Conservation (phyloP, 2,888 invertebrate species). For the Drosophila lutescens region DNA sequence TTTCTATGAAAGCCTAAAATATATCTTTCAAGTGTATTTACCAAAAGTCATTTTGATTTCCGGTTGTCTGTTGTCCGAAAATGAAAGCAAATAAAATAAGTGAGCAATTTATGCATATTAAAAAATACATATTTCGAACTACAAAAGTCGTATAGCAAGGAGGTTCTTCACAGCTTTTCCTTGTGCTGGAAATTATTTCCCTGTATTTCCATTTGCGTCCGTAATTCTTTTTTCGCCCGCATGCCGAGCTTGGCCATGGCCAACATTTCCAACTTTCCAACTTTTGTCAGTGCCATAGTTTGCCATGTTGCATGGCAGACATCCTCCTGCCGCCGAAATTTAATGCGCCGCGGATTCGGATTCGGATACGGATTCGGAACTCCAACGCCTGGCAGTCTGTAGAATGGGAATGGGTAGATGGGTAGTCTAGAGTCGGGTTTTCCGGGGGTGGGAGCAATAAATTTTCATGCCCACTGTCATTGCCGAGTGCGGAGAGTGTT, state of each 20-base stretch:
- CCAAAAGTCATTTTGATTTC: background rate
- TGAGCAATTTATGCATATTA: slow-evolving; percentile 72
- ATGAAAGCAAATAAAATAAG: slow-evolving; percentile 49
- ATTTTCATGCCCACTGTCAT: slow-evolving; percentile 71
- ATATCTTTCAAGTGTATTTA: background rate
- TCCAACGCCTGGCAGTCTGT: slow-evolving; percentile 19
- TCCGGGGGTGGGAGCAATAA: slow-evolving; percentile 58
- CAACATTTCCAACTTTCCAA: slow-evolving; percentile 42
- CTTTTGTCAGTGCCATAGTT: slow-evolving; percentile 61
- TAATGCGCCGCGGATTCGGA: slow-evolving; percentile 66
- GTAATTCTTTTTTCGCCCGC: slow-evolving; percentile 39
- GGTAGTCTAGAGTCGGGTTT: slow-evolving; percentile 6
- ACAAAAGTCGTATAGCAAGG: slow-evolving; percentile 9
- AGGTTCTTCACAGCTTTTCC: slow-evolving; percentile 20
- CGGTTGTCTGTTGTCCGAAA: background rate
- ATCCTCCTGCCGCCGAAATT: slow-evolving; percentile 61
- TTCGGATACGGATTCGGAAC: slow-evolving; percentile 36
- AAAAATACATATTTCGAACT: slow-evolving; percentile 52
- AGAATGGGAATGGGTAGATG: too few relatives aligned
- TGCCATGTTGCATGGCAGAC: slow-evolving; percentile 27
- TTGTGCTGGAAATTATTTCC: slow-evolving; percentile 22
- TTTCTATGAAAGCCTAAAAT: background rate
- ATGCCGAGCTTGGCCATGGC: slow-evolving; percentile 48
- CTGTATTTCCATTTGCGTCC: slow-evolving; percentile 18
- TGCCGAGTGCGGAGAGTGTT: slow-evolving; percentile 47